Conservation (phyloP, 2,113 vertebrate genomes). For the Prunella himalayana region DNA sequence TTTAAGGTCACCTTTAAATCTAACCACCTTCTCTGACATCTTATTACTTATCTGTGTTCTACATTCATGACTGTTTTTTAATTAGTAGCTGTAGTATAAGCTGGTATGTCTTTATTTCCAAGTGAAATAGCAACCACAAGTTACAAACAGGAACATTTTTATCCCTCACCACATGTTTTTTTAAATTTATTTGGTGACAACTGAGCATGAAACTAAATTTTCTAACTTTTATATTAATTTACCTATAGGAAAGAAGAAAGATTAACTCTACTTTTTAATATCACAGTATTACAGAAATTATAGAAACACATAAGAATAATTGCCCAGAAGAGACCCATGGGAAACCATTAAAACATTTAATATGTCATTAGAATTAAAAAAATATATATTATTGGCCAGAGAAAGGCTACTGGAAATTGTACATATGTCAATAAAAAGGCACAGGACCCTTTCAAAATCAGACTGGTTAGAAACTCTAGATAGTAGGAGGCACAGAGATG, state of each 20-base stretch:
- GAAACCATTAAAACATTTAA: neutral
- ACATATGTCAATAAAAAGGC: neutral
- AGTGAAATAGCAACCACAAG: neutral
- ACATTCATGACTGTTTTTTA: constrained; percentile 13
- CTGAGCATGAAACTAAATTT: neutral
- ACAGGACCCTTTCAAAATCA: neutral
- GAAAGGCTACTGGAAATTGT: neutral
- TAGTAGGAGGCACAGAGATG: neutral
- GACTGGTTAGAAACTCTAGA: neutral
- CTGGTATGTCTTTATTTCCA: neutral
- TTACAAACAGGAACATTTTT: neutral
- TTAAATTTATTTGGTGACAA: neutral
- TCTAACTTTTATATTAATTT: neutral
- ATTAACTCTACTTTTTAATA: neutral
- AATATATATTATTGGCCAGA: neutral
- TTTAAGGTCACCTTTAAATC: constrained; percentile 40
- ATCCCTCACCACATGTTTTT: neutral
- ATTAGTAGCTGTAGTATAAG: neutral
- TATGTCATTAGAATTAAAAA: neutral
- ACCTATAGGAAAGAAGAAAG: neutral
- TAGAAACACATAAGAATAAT: neutral
- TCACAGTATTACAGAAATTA: neutral
- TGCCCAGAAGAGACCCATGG: neutral
- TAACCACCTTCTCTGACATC: neutral
- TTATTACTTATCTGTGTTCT: neutral